Base-by-base conservation (phyloP, 2,888 invertebrate species). In the Belgica antarctica region DNA sequence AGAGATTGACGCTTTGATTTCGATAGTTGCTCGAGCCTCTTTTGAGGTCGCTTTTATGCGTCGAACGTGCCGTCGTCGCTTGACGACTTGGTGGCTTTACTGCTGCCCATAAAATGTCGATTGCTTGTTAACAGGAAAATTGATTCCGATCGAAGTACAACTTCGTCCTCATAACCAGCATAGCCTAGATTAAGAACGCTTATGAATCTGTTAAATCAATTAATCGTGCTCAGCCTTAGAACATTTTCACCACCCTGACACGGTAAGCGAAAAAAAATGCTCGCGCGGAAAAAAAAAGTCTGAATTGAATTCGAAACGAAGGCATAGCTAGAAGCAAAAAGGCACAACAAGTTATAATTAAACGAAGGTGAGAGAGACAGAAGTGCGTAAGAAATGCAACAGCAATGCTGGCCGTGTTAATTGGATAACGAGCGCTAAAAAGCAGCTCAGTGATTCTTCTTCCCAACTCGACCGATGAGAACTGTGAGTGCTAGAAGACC, bases 201-300 rank as follows among this genome's bases (percentile, higher is more conserved):
- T 8, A 52, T 52, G n/a, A 22, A 17, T n/a, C 52, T 52, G 52
- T 5, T 52, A 22, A 52, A 52, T 52, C 52, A 52, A 52, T 52
- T 52, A 52, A 22, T 52, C 34, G 17, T 17, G 41, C 2, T 66
- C 46, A 46, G 47, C 12, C 25, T 65, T 12, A 62, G 31, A 34
- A 19, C 31, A 36, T 62, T 62, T 19, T 65, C 15, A 19, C 8
- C 7, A 22, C 63, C 63, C 63, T 65, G 63, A 65, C 63, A 65
- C 19, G 25, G 41, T 65, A 41, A 41, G 34, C 34, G 19, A 31
- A 15, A 59, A 59, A 59, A 59, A 59, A 3, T 59, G 25, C 25
- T 59, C 27, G 59, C 27, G 27, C 27, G 25, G 59, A 27, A 59
- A 27, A 59, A 59, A 1, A 2, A 27, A n/a, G 46, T 46, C 3